Conservation (phyloP, 1,140 invertebrate species). For the Phthorimaea operculella region DNA sequence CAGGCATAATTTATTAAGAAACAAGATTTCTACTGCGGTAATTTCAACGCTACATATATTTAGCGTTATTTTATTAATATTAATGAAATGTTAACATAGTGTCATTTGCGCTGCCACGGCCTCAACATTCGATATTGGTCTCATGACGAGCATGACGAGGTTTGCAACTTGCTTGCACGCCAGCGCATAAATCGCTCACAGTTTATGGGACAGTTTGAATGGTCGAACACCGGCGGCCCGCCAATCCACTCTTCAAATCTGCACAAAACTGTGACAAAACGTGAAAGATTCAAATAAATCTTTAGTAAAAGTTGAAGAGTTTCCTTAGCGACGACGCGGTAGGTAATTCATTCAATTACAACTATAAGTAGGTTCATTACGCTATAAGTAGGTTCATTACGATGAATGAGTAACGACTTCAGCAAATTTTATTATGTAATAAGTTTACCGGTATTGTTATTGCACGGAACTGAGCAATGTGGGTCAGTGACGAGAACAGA, state of each 20-base stretch:
- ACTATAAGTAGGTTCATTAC: no score
- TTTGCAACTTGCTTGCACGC: neutral
- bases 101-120: neutral
- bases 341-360: no score
- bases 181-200: neutral
- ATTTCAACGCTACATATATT: no score
- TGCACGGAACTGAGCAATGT: slow-evolving; percentile 49
- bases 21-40: no score
- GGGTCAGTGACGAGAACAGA: slow-evolving; percentile 58
- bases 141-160: neutral
- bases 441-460: slow-evolving; percentile 51
- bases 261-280: no score
- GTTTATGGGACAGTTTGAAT: slow-evolving; percentile 3
- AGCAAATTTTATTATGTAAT: slow-evolving; percentile 33
- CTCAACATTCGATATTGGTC: neutral
- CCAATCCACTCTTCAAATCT: neutral
- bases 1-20: no score
- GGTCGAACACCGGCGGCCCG: neutral
- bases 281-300: no score
- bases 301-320: no score
- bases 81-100: no score
- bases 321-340: no score
- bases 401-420: neutral
- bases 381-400: no score
- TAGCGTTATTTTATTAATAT: no score